Conservation (phyloP, 2,888 invertebrate species). For the Patella caerulea region DNA sequence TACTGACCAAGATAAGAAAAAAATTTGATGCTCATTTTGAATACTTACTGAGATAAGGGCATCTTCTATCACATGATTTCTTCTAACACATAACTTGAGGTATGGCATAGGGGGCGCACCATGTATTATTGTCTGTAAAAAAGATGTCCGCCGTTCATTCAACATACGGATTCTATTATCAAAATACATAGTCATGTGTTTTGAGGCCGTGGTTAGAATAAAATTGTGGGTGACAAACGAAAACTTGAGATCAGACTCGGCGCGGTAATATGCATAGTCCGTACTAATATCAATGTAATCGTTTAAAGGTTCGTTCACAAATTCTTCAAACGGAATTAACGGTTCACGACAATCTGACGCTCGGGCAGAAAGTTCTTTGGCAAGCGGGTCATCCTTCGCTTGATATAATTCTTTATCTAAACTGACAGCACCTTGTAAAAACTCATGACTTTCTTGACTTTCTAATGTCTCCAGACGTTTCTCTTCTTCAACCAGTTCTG, state of each 20-base stretch:
- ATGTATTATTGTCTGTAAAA: conserved; percentile 84
- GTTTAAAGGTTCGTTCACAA: conserved; percentile 94
- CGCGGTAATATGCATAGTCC: conserved; percentile 90
- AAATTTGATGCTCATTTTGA: too few species aligned
- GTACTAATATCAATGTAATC: conserved; percentile 94
- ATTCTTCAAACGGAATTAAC: conserved; percentile 87
- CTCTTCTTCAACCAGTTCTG: conserved; percentile 62
- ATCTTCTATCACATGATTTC: conserved; percentile 91
- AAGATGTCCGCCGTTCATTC: conserved; percentile 88
- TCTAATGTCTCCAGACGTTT: conserved; percentile 46
- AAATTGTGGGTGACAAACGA: conserved; percentile 93
- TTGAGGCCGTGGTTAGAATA: conserved; percentile 91
- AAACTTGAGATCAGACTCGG: conserved; percentile 71
- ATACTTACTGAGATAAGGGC: conserved; percentile 85
- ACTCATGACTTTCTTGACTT: conserved; percentile 49
- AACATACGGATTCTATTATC: conserved; percentile 96
- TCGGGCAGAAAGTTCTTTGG: conserved; percentile 81
- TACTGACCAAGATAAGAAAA: too few species aligned
- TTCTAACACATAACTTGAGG: conserved; percentile 80
- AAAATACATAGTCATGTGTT: conserved; percentile 91
- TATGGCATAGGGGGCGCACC: conserved; percentile 80
- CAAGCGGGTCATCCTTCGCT: conserved; percentile 73
- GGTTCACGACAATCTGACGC: conserved; percentile 88
- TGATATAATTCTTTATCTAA: conserved; percentile 67
- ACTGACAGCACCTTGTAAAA: conserved; percentile 64